Evolutionary conservation across 1,140 invertebrate species (phyloP), one percentile per base, ranked within the genome.

Genomic region (Eufriesea mexicana): DNA sequence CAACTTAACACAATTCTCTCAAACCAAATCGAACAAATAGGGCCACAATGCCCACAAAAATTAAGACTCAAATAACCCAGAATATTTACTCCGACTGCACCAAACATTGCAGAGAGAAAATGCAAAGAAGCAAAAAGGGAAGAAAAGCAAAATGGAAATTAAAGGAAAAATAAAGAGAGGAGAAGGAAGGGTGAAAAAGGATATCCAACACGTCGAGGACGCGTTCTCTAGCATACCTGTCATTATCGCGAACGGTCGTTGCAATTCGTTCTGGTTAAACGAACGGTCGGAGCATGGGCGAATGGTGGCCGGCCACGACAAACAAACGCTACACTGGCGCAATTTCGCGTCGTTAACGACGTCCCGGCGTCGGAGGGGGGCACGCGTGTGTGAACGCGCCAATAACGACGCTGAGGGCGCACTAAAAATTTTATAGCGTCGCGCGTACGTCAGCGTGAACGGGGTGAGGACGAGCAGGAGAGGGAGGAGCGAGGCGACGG

Each of bases 361-460:
- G 61, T 74, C 42, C 70, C 14, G 35, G 66, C 70, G 73, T 57
- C 57, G 61, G 16, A 57, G 42, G 35, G 59, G 55, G 62, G 77
- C 28, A 57, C 45, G 70, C 66, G 57, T 73, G 75, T 70, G 73
- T 54, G 47, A 74, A 66, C 54, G 75, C 72, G 67, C 84, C 72
- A 85, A 85, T 86, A 88, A 89, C 84, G 66, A 47, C 51, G 57
- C 66, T 45, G 59, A 61, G 28, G 61, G 79, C 42, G 79, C 59
- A 84, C 67, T 88, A 84, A 89, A 89, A 88, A 88, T 89, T 86
- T 88, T 88, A 88, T 81, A 77, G 77, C 87, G 77, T 88, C 81
- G 55, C 71, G 61, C 86, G 76, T 85, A 83, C 81, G 74, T 79
- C 83, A 59, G 54, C 57, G 47, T 62, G 45, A 20, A 35, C 23